Percentiles rank a stretch among this genome's conserved stretches.
These are phyloP conservation scores for Xanthorhoe spadicearia DNA, from an alignment of 2,888 invertebrate species.

Conservation along the genomic window DNA sequence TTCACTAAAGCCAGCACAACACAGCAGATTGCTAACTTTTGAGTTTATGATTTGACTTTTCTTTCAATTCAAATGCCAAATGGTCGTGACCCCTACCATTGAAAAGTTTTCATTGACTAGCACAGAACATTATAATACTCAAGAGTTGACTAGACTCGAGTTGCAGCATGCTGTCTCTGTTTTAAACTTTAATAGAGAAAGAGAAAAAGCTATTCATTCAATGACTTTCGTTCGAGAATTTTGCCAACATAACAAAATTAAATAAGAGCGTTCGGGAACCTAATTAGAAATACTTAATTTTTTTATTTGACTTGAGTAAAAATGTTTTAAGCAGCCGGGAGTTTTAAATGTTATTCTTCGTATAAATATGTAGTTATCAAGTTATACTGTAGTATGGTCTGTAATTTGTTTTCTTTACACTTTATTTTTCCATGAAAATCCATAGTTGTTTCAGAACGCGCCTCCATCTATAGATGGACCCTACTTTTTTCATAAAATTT, in stretches of 20 bases:
- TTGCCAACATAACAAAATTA: not conserved
- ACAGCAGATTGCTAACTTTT: slow-evolving; percentile 3
- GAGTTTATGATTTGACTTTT: slow-evolving; percentile 5
- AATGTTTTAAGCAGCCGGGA: no score
- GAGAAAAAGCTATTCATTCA: not conserved
- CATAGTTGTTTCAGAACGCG: no score
- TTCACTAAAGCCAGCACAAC: slow-evolving; percentile 62
- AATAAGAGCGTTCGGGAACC: not conserved
- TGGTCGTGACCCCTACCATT: slow-evolving; percentile 5
- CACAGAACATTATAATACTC: no score
- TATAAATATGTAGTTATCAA: no score
- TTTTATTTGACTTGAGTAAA: no score
- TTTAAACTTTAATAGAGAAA: not conserved
- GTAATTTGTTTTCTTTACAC: no score
- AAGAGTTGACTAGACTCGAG: not conserved
- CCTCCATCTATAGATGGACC: no score
- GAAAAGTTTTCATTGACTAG: not conserved
- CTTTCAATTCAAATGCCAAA: not conserved
- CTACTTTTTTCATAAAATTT: no score
- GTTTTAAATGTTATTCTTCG: no score
- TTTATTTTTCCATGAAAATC: no score
- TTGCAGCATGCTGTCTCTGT: not conserved
- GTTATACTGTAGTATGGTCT: no score
- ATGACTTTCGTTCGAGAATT: not conserved
- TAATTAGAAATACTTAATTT: no score